These are phyloP conservation scores for Phorcus lineatus DNA, from an alignment of 2,888 invertebrate species.

Conservation along the genomic window DNA sequence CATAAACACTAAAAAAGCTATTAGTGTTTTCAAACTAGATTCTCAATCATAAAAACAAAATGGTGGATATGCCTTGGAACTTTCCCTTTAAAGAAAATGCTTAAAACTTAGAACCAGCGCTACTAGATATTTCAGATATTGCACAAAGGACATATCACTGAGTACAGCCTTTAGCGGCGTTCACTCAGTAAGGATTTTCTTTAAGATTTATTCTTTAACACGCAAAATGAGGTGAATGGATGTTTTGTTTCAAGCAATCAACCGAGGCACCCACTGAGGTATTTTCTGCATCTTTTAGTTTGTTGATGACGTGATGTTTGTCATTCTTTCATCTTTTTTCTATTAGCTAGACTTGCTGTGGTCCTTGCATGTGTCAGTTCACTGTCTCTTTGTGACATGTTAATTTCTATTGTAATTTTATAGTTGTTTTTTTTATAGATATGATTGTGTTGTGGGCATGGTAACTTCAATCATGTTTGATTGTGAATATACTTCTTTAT, in stretches of 20 bases:
- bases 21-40: no score
- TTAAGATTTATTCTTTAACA: background rate
- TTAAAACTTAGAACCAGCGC: no score
- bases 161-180: no score
- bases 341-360: background rate
- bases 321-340: background rate
- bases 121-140: no score
- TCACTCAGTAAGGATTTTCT: no score
- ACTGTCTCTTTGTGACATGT: background rate
- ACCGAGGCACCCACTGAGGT: slow-evolving; percentile 35
- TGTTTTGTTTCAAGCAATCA: slow-evolving; percentile 30
- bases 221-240: background rate
- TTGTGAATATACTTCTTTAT: background rate
- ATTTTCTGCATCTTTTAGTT: slow-evolving; percentile 9
- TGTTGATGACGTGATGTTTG: background rate
- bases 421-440: background rate
- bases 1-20: no score
- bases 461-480: background rate
- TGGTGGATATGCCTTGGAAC: no score
- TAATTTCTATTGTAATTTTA: no score
- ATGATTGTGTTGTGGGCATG: background rate
- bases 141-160: no score
- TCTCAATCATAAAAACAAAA: no score
- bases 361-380: background rate
- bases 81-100: no score